Base-by-base conservation (phyloP, 2,113 vertebrate genomes). In the Mionectes macconnelli region DNA sequence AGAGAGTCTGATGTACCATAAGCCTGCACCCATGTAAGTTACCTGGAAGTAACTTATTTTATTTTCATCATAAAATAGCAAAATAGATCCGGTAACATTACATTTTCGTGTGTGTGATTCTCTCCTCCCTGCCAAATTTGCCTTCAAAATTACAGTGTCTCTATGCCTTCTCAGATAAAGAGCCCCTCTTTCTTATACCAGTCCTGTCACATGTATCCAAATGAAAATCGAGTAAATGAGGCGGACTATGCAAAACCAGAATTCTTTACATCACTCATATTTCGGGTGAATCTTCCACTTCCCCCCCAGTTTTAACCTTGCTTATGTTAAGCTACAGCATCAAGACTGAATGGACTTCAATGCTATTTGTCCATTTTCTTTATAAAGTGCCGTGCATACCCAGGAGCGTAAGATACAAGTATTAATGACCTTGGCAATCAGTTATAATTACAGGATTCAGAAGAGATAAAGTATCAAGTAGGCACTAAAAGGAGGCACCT, bases 401-500 rank as follows among this genome's bases (percentile, higher is more conserved):
- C n/a, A 40, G 25, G 33, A 80, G 33, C 0, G 8, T 16, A 67
- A 67, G 0, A 1, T 2, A 33, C 31, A 72, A 68, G 24, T 14
- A 50, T 31, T 56, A 77, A 74, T 7, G 33, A 74, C 10, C 50
- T 27, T 9, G 23, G 37, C 30, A 70, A 80, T 57, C 72, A 52
- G 49, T 45, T 72, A 47, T 30, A 44, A 67, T 33, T 52, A 59
- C 15, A 5, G 12, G 55, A 62, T 45, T 68, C 14, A 50, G 63
- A 35, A 93, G 84, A 84, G 19, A 82, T 13, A 4, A 62, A 67
- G 7, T 30, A 72, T 50, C 60, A 60, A 77, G 37, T 4, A 45
- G 50, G 53, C 19, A 60, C 24, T 85, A 52, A 81, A 89, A 81
- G 28, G 19, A 93, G 69, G 92, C 87, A 99, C 99, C 98, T 99